Percentiles rank a stretch among this genome's conserved stretches.
phyloP scores from a whole-genome alignment of 2,888 invertebrate genomes.

The Tiliacea citrago region DNA sequence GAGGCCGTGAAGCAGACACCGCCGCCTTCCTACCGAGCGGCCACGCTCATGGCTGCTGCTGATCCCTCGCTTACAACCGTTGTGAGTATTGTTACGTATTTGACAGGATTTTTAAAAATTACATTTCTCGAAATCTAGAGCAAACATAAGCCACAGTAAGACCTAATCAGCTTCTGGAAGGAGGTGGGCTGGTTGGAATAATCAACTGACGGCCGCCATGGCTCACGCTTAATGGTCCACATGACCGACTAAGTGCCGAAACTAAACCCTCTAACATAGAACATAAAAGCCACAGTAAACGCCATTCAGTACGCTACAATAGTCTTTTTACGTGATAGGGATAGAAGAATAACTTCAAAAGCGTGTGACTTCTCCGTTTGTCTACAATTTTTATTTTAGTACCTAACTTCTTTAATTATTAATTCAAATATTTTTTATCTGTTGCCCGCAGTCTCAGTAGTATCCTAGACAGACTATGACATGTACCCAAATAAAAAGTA shows the following conservation, averaged over 20 bases:
- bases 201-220: no score
- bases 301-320: background rate
- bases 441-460: background rate
- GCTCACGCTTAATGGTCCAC: no score
- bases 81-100: constrained; percentile 37
- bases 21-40: constrained; percentile 93
- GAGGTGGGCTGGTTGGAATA: no score
- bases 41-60: constrained; percentile 83
- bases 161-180: no score
- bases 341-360: background rate
- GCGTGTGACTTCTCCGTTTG: background rate
- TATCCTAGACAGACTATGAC: background rate
- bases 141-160: background rate
- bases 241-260: no score
- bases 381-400: no score
- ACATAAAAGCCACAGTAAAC: background rate
- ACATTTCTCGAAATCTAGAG: background rate
- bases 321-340: background rate
- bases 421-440: no score
- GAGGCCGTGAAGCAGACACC: constrained; percentile 93
- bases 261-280: no score
- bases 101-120: no score
- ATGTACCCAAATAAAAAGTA: background rate
- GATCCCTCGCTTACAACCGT: constrained; percentile 67
- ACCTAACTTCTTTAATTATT: no score